These are phyloP conservation scores for Limnephilus marmoratus DNA, from an alignment of 2,888 invertebrate genomes.

Conservation along the genomic window DNA sequence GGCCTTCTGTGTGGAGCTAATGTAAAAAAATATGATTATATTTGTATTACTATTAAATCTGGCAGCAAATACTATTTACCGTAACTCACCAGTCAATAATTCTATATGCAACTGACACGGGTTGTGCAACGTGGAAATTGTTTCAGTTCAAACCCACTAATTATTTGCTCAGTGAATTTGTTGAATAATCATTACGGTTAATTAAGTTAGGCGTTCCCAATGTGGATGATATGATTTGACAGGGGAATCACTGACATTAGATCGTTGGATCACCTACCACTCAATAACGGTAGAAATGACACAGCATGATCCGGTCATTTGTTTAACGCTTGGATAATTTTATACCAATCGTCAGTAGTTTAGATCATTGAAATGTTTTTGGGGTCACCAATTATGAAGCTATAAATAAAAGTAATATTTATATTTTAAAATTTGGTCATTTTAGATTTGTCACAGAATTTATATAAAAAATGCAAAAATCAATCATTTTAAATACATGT, in stretches of 20 bases:
- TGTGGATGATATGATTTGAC: not conserved
- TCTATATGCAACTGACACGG: not conserved
- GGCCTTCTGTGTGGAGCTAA: no score
- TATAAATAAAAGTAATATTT: no score
- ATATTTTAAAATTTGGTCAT: no score
- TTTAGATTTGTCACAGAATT: no score
- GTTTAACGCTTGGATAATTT: not conserved
- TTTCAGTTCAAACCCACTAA: not conserved
- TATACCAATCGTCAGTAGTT: not conserved
- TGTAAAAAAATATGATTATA: no score
- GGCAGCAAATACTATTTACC: no score
- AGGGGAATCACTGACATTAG: not conserved
- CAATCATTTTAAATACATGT: no score
- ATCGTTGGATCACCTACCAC: not conserved
- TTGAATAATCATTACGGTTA: not conserved
- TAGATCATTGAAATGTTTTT: not conserved
- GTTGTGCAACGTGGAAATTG: not conserved
- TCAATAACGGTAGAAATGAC: not conserved
- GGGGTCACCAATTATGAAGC: not conserved
- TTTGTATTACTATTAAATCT: no score
- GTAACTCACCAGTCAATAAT: no score
- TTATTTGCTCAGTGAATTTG: not conserved
- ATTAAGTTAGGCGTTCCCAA: not conserved
- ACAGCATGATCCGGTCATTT: not conserved
- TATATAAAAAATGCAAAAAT: no score